phyloP scores from a whole-genome alignment of 2,888 invertebrate genomes.

The Prosopocoilus inquinatus region DNA sequence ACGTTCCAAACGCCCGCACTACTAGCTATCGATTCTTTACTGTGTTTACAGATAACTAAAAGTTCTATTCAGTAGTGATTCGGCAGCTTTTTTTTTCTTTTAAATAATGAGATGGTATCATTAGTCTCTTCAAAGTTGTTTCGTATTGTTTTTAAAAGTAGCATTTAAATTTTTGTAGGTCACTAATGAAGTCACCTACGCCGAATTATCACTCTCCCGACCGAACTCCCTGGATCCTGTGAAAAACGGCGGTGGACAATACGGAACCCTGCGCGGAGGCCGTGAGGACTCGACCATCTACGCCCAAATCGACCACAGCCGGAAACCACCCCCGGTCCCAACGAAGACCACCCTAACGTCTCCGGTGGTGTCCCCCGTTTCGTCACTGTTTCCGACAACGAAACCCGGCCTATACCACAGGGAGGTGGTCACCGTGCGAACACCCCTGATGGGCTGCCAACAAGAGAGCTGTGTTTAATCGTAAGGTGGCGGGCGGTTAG shows the following conservation, averaged over 20 bases:
- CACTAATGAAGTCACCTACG: conserved; percentile 61
- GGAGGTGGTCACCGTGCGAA: conserved; percentile 70
- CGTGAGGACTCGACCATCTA: conserved; percentile 68
- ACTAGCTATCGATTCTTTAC: too few species aligned
- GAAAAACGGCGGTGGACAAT: conserved; percentile 46
- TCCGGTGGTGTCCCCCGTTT: conserved; percentile 51
- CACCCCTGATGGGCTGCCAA: conserved; percentile 66
- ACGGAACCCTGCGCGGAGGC: conserved; percentile 44
- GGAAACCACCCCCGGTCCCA: conserved; percentile 50
- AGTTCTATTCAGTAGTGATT: too few species aligned
- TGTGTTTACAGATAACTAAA: too few species aligned
- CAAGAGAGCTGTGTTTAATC: conserved; percentile 69
- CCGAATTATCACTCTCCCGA: conserved; percentile 58
- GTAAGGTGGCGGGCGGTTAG: too few species aligned
- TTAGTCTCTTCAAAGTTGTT: too few species aligned
- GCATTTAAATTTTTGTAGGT: conserved; percentile 27
- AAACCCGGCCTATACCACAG: conserved; percentile 54
- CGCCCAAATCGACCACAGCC: conserved; percentile 71
- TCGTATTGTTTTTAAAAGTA: background rate
- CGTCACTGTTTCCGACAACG: conserved; percentile 44
- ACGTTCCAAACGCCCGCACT: too few species aligned
- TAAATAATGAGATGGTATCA: too few species aligned
- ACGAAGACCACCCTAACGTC: conserved; percentile 48
- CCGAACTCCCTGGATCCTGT: conserved; percentile 54
- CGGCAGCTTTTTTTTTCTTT: too few species aligned